Evolutionary conservation across 1,140 invertebrate genomes (phyloP), one percentile per base, ranked within the genome.

Genomic region (Plectrocnemia conspersa): DNA sequence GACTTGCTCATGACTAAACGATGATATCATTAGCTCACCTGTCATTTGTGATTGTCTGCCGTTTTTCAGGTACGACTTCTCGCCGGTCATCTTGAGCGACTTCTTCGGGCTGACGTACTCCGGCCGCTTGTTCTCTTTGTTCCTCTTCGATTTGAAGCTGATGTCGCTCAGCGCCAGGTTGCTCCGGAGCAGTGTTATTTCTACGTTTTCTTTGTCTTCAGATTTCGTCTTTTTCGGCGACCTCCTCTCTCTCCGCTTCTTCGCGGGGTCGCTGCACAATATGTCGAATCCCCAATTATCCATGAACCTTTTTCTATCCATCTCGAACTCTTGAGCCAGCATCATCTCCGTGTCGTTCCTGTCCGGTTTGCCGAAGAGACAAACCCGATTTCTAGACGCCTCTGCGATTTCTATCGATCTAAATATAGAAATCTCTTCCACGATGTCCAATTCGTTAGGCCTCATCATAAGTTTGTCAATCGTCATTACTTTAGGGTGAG

Each of bases 231-330:
- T 53, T 18, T 32, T 27, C 29, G 6, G 16, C 10, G 16, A 29
- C 36, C 18, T 18, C 23, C 21, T 19, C 24, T 27, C 40, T 2
- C 29, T 44, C 35, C 15, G 15, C 1, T 22, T 13, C 25, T 27
- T 24, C 3, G 36, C 52, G 9, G 47, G 38, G 16, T 45, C 38
- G 19, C 52, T 47, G 4, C 36, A 23, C n/a, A 61, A 35, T 22
- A 61, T 55, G 29, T 61, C 59, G 42, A 57, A 61, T 1, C 55
- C 55, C 55, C 55, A 61, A 21, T 42, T 50, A n/a, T 50, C 52
- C 10, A 61, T 40, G n/a, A 55, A 36, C n/a, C 55, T 54, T 27
- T 36, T 40, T 15, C 59, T 45, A 6, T 61, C 59, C 2, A 32
- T 21, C 4, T 58, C 55, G 41, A 57, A 61, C 27, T 58, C 47